Conservation (phyloP, 2,888 invertebrate species). For the Eilema sororculum region DNA sequence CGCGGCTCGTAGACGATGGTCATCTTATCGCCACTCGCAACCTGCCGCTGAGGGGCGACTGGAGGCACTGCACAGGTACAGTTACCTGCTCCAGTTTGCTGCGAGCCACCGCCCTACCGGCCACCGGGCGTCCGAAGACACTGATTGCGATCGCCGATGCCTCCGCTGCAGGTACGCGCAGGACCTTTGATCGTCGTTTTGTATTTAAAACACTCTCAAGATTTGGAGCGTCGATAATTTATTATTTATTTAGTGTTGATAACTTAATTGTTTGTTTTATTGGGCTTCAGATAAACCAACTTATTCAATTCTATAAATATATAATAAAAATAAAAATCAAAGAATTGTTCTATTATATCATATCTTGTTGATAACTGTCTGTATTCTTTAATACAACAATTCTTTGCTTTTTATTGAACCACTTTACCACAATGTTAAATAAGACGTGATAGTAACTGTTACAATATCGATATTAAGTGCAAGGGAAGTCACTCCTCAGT, state of each 20-base stretch:
- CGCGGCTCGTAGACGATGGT: neutral
- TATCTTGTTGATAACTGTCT: too few species aligned
- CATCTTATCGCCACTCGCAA: conserved; percentile 14
- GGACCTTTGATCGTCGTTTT: neutral
- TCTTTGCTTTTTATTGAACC: too few species aligned
- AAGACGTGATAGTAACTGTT: too few species aligned
- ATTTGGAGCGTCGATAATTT: neutral
- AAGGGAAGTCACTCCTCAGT: too few species aligned
- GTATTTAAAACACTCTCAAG: neutral
- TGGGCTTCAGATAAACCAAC: neutral
- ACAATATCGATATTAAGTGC: too few species aligned
- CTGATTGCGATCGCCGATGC: conserved; percentile 18
- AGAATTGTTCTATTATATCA: too few species aligned
- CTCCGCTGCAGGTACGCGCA: neutral
- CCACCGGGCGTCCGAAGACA: conserved; percentile 17
- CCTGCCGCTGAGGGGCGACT: too few species aligned
- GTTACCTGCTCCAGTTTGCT: conserved; percentile 30
- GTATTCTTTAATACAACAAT: neutral
- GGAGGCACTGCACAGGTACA: conserved; percentile 22
- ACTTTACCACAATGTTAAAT: too few species aligned
- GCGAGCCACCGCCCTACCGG: conserved; percentile 14
- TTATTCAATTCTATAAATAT: too few species aligned
- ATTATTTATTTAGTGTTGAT: neutral
- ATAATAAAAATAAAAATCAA: too few species aligned
- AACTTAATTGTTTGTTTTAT: neutral